These are phyloP conservation scores for Watsonalla binaria DNA, from an alignment of 2,888 invertebrate genomes.

Conservation along the genomic window DNA sequence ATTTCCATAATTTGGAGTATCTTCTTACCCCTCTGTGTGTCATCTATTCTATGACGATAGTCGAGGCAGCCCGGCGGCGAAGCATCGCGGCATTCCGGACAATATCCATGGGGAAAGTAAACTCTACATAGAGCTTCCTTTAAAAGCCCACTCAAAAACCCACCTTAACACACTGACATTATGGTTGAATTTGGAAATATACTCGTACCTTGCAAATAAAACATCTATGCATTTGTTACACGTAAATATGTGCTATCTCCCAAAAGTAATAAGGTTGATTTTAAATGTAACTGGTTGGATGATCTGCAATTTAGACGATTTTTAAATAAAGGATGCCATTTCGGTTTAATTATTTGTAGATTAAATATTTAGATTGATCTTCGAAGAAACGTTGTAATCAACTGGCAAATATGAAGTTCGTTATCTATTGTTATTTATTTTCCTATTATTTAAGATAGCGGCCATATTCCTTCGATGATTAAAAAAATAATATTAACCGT, in stretches of 20 bases:
- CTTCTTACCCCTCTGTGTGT: constrained; percentile 3
- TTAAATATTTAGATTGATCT: background rate
- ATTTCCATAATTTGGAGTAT: too few relatives aligned
- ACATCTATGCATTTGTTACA: background rate
- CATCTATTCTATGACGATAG: constrained; percentile 44
- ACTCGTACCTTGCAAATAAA: background rate
- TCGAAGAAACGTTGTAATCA: background rate
- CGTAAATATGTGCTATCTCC: background rate
- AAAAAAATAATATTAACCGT: too few relatives aligned
- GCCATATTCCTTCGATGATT: too few relatives aligned
- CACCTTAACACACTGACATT: background rate
- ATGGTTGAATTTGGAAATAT: background rate
- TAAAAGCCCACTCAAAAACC: constrained; percentile 9
- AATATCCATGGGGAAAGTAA: constrained; percentile 70
- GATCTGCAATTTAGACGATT: background rate
- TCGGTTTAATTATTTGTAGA: background rate
- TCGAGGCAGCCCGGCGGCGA: constrained; percentile 58
- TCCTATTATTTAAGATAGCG: too few relatives aligned
- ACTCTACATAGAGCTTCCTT: constrained; percentile 39
- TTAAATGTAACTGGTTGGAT: background rate
- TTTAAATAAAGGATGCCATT: background rate
- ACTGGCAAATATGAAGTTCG: background rate
- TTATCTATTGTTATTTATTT: too few relatives aligned
- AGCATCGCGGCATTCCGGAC: constrained; percentile 66
- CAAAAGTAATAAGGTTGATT: background rate